Evolutionary conservation across 2,113 vertebrate genomes (phyloP), one percentile per base, ranked within the genome.

Genomic region (Salvelinus sp.): DNA sequence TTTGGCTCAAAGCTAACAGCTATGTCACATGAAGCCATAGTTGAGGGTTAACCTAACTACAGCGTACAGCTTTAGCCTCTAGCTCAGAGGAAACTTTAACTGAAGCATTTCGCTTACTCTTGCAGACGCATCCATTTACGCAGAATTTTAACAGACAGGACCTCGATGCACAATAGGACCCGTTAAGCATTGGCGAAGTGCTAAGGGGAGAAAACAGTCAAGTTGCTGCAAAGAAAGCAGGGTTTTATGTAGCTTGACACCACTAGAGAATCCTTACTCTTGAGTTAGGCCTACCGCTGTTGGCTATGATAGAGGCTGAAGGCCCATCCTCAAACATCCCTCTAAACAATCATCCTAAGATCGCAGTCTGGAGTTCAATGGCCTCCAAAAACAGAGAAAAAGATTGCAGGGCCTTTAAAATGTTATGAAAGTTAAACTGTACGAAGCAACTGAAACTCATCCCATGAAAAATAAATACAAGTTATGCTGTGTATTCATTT

Each of bases 11-110:
- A 57, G 54, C 54, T 57, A 44, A 57, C 54, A 57, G 54, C 20
- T 57, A 57, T 20, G 54, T 57, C 38, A 57, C 54, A 57, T 57
- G 54, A 20, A 57, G 54, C 18, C 54, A 57, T 57, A 20, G 16
- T 57, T 57, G 18, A 57, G 54, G 6, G 54, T 57, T 66, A 66
- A 1, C 16, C 27, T 28, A 66, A 66, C 27, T 66, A 12, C 73
- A 62, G 62, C 80, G 83, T 83, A 82, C 70, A 87, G 90, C 90
- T 38, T 57, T 57, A 57, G 54, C 54, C 13, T 28, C 6, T 16
- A 16, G 64, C 79, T 83, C 66, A 85, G 83, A 83, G 70, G 80
- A 85, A 38, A 44, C 79, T 87, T 84, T 74, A 76, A 67, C 82
- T 30, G 64, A 28, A 66, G 13, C 54, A 57, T 28, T 66, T 30